A percentile compares a stretch with the other conserved stretches of the same genome.
Conservation (phyloP, 2,113 vertebrate genomes). For the Microtus oregoni region DNA sequence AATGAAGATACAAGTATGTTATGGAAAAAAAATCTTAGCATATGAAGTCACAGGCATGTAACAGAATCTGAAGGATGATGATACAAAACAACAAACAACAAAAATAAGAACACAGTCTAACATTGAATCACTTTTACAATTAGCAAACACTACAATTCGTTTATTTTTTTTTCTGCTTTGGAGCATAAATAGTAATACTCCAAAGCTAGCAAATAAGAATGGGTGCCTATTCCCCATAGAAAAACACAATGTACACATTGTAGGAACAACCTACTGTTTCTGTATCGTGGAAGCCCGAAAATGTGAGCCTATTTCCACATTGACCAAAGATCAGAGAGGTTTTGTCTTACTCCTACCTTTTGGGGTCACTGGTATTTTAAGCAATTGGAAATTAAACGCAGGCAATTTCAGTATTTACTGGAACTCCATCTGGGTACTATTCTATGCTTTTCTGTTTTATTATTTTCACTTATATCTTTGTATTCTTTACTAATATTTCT, state of each 20-base stretch:
- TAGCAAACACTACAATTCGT: constrained; percentile 23
- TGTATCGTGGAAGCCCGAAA: background rate
- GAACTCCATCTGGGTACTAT: too few relatives aligned
- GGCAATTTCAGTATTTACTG: too few relatives aligned
- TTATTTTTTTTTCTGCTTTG: constrained; percentile 58
- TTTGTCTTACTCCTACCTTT: too few relatives aligned
- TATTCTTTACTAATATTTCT: too few relatives aligned
- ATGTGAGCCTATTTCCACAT: too few relatives aligned
- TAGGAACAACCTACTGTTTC: background rate
- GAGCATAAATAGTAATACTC: too few relatives aligned
- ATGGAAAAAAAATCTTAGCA: constrained; percentile 27
- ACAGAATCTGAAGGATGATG: background rate
- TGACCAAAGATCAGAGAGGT: too few relatives aligned
- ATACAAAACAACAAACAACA: background rate
- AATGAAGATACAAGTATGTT: background rate
- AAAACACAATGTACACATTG: constrained; percentile 53
- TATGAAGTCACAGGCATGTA: constrained; percentile 23
- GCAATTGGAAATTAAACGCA: too few relatives aligned
- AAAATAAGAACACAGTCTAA: background rate
- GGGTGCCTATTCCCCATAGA: constrained; percentile 49
- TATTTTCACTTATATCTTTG: too few relatives aligned
- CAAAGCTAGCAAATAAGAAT: too few relatives aligned
- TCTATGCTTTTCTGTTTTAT: too few relatives aligned
- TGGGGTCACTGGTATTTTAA: too few relatives aligned
- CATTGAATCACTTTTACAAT: constrained; percentile 52